A percentile compares a stretch with the other conserved stretches of the same genome.
These are phyloP conservation scores for Caracal caracal DNA, from an alignment of 2,113 vertebrate species.

Conservation along the genomic window DNA sequence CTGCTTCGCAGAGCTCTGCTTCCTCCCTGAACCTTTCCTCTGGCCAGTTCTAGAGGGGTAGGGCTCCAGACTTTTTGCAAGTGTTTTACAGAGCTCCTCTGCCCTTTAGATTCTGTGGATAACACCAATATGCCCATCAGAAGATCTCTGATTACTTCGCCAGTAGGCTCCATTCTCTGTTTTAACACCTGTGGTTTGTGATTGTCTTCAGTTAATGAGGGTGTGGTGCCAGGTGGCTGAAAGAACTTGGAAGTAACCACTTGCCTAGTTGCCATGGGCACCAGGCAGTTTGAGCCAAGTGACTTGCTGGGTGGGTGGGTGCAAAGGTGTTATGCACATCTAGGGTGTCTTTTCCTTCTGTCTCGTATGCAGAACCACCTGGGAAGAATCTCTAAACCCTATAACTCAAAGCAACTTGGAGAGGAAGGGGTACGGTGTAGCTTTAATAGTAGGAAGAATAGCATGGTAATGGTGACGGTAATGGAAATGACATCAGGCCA, in stretches of 20 bases:
- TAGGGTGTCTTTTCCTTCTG: neutral
- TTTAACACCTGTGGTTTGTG: neutral
- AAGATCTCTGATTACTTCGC: neutral
- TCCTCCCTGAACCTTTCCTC: neutral
- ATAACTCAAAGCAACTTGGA: neutral
- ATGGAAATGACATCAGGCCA: neutral
- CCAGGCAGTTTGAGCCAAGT: neutral
- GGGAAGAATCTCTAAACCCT: constrained; percentile 3
- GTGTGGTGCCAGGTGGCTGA: neutral
- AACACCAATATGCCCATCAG: neutral
- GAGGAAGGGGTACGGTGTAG: neutral
- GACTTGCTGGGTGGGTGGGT: neutral
- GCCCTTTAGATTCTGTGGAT: neutral
- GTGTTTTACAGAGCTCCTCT: neutral
- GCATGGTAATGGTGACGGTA: neutral
- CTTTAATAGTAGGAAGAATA: constrained; percentile 2
- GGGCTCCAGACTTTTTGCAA: neutral
- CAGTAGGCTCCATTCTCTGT: neutral
- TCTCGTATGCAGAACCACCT: neutral
- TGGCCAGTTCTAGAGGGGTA: neutral
- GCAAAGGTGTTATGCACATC: constrained; percentile 14
- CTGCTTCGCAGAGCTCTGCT: neutral
- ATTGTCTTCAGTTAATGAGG: neutral
- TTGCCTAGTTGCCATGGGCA: constrained; percentile 49
- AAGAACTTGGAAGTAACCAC: constrained; percentile 40